Percentiles rank a stretch among this genome's conserved stretches.
Conservation (phyloP, 2,113 vertebrate genomes). For the Tichodroma muraria region DNA sequence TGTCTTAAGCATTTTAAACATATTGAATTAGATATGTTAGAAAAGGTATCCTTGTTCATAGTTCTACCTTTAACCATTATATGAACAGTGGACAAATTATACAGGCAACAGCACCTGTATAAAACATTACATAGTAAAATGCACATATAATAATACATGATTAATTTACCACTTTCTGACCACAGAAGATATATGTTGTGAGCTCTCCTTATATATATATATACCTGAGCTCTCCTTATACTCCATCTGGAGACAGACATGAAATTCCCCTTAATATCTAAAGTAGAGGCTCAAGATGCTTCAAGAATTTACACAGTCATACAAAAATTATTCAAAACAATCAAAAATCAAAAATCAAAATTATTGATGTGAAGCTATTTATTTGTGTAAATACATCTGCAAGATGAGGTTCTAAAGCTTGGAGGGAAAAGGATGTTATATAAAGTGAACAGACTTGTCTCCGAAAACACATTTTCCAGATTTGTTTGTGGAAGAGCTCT, state of each 20-base stretch:
- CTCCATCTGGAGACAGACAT: not conserved
- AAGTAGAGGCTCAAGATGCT: not conserved
- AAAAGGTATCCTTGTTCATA: not conserved
- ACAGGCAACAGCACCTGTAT: not conserved
- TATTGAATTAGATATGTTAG: not conserved
- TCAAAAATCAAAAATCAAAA: no score
- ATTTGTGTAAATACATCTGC: not conserved
- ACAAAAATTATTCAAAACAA: no score
- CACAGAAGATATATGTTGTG: not conserved
- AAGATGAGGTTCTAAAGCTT: not conserved
- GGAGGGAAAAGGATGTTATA: not conserved
- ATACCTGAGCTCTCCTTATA: not conserved
- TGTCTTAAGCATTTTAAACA: not conserved
- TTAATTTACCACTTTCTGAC: not conserved
- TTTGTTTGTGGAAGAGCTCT: not conserved
- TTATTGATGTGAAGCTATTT: not conserved
- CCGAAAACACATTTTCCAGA: not conserved
- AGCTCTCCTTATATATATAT: not conserved
- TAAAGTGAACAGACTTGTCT: not conserved
- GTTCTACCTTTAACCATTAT: not conserved
- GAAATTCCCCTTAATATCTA: not conserved
- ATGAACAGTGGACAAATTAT: not conserved
- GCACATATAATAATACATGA: not conserved
- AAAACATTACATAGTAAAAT: not conserved
- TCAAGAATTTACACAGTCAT: not conserved